These are phyloP conservation scores for Melanerpes aurifrons DNA, from an alignment of 2,113 vertebrate genomes.

Conservation along the genomic window DNA sequence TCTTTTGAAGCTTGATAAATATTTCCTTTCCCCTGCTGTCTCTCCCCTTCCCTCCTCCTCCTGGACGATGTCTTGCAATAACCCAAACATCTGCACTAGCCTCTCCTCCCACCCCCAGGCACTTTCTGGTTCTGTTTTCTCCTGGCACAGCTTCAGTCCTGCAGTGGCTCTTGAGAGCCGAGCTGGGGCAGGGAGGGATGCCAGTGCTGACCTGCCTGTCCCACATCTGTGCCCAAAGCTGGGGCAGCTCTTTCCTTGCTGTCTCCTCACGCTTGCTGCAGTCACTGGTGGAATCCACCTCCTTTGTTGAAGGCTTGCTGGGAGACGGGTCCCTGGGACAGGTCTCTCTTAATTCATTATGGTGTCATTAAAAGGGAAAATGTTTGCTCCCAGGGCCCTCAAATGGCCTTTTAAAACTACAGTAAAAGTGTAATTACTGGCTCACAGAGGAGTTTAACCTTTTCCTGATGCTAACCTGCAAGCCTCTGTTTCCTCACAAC, in stretches of 20 bases:
- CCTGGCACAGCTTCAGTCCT: neutral
- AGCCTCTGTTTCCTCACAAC: neutral
- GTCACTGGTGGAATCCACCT: neutral
- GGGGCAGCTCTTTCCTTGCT: neutral
- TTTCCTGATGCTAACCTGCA: neutral
- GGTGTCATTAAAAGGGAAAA: constrained; percentile 60
- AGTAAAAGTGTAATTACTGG: neutral
- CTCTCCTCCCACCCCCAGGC: neutral
- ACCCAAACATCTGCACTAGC: neutral
- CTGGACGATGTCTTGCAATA: neutral
- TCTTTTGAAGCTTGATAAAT: neutral
- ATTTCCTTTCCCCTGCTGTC: neutral
- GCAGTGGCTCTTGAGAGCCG: accelerated
- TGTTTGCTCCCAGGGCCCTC: constrained; percentile 37
- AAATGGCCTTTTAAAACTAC: constrained; percentile 21
- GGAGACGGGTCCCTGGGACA: neutral
- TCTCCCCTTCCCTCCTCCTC: neutral
- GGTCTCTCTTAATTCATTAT: constrained; percentile 29
- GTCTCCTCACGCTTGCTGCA: accelerated
- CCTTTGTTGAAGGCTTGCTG: neutral
- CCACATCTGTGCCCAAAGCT: neutral
- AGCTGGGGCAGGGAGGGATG: neutral
- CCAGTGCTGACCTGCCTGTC: neutral
- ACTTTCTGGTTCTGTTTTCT: neutral
- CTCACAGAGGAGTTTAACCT: neutral